A percentile compares a stretch with the other conserved stretches of the same genome.
Evolutionary conservation across 1,140 invertebrate species (phyloP).

Genomic region (Aphidius gifuensis): DNA sequence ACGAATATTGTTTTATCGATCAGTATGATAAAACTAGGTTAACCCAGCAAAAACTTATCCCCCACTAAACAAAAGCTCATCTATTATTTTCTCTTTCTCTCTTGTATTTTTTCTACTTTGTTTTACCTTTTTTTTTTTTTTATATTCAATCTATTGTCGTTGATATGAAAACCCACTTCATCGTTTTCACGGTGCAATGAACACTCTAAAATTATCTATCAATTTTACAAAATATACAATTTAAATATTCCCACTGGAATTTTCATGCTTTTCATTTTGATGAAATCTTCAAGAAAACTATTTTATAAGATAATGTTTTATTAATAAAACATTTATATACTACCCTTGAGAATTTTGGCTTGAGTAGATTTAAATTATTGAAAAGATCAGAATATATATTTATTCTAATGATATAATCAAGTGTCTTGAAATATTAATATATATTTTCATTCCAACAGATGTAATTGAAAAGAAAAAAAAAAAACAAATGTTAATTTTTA

Average conservation of each 20-base stretch:
- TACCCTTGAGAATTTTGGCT: not conserved
- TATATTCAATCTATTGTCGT: conserved; percentile 5
- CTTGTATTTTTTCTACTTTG: conserved; percentile 26
- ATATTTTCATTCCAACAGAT: no score
- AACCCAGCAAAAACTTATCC: conserved; percentile 27
- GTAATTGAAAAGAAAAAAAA: no score
- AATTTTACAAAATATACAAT: conserved; percentile 13
- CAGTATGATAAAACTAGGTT: conserved; percentile 41
- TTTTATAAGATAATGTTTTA: conserved; percentile 4
- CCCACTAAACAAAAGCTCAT: conserved; percentile 15
- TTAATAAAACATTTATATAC: not conserved
- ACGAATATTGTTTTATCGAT: conserved; percentile 41
- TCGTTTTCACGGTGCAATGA: conserved; percentile 14
- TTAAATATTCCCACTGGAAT: not conserved
- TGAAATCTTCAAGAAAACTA: conserved; percentile 8
- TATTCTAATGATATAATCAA: no score
- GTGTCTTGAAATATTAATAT: no score
- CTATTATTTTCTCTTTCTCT: conserved; percentile 31
- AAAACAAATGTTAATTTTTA: no score
- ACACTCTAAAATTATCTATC: conserved; percentile 10
- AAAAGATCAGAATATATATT: not conserved
- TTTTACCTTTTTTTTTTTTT: not conserved
- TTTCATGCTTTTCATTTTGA: conserved; percentile 6
- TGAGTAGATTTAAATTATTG: not conserved
- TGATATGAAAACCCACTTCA: conserved; percentile 22